Base-by-base conservation (phyloP, 2,888 invertebrate species). In the Danaus chrysippus region DNA sequence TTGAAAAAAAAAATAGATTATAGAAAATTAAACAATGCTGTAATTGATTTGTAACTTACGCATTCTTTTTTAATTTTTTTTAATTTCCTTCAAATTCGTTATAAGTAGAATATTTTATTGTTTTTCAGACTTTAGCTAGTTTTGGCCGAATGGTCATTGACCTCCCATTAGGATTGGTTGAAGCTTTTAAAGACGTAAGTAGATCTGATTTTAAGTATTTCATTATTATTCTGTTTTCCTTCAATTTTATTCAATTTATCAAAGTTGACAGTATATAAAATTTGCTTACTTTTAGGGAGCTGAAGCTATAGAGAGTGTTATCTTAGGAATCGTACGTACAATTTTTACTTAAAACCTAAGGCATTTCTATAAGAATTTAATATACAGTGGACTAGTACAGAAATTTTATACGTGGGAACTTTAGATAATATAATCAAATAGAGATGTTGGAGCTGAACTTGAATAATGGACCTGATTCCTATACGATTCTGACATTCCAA, bases 151-250 rank as follows among this genome's bases (percentile, higher is more conserved):
- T 81, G 76, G 63, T 83, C 43, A 76, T 82, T 58, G 83, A 82
- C 60, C 74, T 84, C 66, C 84, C 84, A 41, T 70, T 82, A 68
- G 83, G 81, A 56, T 64, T 84, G 11, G 79, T 82, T 0, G 82
- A 83, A 73, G 79, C 80, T 13, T 78, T 81, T 49, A 82, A 80
- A 76, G 82, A 82, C 62, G 83, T 84, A 73, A 82, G 82, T 78
- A 34, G 23, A 34, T 5, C 23, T 34, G 23, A 34, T 5, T 6
- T 34, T 34, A 34, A 3, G 23, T 34, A 34, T 34, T 34, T 34
- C 6, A 34, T 34, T 34, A 34, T 6, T 34, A 34, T 34, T 34
- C 3, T 34, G 6, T 34, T 23, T 34, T 34, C 3, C 8, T 34
- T 5, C 23, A 5, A 34, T 6, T 34, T 34, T 34, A 34, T 34